Conservation (phyloP, 2,113 vertebrate species). For the Ceyx margarethae region DNA sequence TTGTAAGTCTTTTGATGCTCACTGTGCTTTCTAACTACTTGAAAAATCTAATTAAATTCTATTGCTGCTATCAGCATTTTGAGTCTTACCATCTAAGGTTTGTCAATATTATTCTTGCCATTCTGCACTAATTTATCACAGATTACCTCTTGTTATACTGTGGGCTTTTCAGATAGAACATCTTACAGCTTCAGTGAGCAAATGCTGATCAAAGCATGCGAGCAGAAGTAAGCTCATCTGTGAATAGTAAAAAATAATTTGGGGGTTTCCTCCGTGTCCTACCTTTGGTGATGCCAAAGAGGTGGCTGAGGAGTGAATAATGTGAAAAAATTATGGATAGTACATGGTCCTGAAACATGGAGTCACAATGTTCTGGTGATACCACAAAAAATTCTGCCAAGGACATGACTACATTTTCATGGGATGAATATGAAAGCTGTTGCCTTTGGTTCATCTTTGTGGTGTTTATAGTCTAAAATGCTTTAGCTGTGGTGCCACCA, state of each 20-base stretch:
- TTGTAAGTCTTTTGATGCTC: not conserved
- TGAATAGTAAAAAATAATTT: not conserved
- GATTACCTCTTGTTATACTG: constrained; percentile 9
- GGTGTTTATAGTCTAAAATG: not conserved
- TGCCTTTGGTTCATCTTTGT: not conserved
- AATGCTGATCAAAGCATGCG: not conserved
- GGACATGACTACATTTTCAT: not conserved
- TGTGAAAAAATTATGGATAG: not conserved
- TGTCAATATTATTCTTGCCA: constrained; percentile 57
- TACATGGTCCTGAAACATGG: not conserved
- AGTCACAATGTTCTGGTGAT: accelerated
- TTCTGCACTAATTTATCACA: constrained; percentile 48
- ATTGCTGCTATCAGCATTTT: constrained; percentile 57
- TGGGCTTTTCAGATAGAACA: not conserved
- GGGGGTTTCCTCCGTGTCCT: not conserved
- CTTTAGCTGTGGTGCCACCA: not conserved
- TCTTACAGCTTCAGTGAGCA: not conserved
- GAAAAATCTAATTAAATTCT: constrained; percentile 21
- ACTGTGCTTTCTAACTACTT: not conserved
- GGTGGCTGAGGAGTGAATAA: not conserved
- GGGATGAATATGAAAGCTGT: not conserved
- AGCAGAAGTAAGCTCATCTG: not conserved
- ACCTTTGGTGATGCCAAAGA: not conserved
- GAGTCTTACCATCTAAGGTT: not conserved
- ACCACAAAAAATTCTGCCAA: not conserved